Percentiles rank a stretch among this genome's conserved stretches.
These are phyloP conservation scores for Coelinius sp. DNA, from an alignment of 2,888 invertebrate genomes.

Conservation along the genomic window DNA sequence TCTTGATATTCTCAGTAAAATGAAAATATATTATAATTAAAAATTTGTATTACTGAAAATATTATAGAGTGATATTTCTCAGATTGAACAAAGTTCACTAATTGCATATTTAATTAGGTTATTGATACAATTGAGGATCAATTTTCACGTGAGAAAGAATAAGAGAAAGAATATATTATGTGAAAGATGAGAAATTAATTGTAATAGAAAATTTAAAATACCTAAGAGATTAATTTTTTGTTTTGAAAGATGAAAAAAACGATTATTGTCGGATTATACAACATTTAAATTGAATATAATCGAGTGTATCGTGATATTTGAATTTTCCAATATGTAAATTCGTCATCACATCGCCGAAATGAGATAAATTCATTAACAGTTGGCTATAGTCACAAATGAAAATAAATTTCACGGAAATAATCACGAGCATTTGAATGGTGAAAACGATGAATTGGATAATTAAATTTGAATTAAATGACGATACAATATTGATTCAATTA, in stretches of 20 bases:
- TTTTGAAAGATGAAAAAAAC: not conserved
- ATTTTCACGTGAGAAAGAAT: not conserved
- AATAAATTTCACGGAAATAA: not conserved
- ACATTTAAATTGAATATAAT: not conserved
- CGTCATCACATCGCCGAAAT: not conserved
- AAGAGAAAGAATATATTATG: not conserved
- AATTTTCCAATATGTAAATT: constrained; percentile 4
- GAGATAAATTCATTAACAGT: constrained; percentile 15
- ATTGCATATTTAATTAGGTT: not conserved
- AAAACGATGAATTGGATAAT: not conserved
- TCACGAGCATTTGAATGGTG: not conserved
- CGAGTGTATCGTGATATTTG: not conserved
- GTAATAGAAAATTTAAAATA: constrained; percentile 19
- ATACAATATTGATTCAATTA: not conserved
- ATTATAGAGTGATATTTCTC: constrained; percentile 13
- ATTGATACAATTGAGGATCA: constrained; percentile 6
- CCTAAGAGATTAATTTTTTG: not conserved
- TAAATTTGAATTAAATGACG: not conserved
- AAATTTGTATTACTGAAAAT: constrained; percentile 8
- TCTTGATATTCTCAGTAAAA: not conserved
- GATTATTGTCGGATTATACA: not conserved
- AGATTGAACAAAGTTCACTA: constrained; percentile 4
- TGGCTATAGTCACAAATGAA: not conserved
- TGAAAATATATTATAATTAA: not conserved
- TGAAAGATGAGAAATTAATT: not conserved